Percentiles rank a stretch among this genome's conserved stretches.
These are phyloP conservation scores for Hemaris fuciformis DNA, from an alignment of 2,888 invertebrate genomes.

Conservation along the genomic window DNA sequence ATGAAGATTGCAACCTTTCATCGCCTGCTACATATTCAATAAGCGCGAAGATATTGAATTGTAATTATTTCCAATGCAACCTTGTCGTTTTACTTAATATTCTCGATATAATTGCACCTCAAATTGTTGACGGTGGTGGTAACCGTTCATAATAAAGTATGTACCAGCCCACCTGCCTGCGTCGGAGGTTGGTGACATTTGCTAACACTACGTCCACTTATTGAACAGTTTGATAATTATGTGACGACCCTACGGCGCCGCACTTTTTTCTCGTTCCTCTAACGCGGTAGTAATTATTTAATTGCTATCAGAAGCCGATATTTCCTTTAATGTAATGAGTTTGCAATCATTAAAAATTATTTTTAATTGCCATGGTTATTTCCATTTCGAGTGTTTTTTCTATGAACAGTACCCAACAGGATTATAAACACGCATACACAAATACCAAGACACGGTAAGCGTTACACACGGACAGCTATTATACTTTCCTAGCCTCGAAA, in stretches of 20 bases:
- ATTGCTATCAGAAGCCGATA: conserved; percentile 16
- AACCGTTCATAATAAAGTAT: conserved; percentile 2
- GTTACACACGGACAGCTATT: too few relatives aligned
- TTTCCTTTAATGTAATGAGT: neutral
- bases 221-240: conserved; percentile 9
- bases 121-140: neutral
- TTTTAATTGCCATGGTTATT: neutral
- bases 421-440: too few relatives aligned
- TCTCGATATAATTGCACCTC: neutral
- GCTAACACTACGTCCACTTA: neutral
- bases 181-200: conserved; percentile 13
- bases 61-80: neutral
- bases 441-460: too few relatives aligned
- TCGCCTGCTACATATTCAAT: neutral
- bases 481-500: too few relatives aligned
- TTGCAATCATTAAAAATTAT: neutral
- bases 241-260: conserved; percentile 2
- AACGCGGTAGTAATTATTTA: conserved; percentile 8
- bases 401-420: too few relatives aligned
- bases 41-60: neutral
- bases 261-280: neutral
- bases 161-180: conserved; percentile 6
- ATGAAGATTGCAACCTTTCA: too few relatives aligned
- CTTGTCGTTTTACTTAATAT: neutral
- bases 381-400: neutral